Base-by-base conservation (phyloP, 2,113 vertebrate genomes). In the Vulpes lagopus region DNA sequence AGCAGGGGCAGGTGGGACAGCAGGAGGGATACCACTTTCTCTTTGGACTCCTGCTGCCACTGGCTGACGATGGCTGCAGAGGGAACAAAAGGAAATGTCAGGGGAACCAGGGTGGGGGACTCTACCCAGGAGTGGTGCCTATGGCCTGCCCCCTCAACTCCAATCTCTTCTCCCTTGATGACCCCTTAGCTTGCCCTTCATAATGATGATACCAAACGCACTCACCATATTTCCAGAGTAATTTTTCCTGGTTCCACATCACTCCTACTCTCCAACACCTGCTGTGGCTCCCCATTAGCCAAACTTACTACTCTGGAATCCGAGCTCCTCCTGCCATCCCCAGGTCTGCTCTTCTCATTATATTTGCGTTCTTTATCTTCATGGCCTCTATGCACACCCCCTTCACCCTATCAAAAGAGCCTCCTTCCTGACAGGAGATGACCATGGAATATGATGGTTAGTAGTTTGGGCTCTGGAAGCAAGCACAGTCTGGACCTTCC, bases 41-140 rank as follows among this genome's bases (percentile, higher is more conserved):
- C 99, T 96, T 99, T 99, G 32, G 99, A 99, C 98, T 99, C 99
- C 96, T 99, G 99, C 81, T 99, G 99, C 99, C 99, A 99, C 94
- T 99, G 99, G 98, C 99, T 99, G 98, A 99, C 99, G 91, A 99
- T 98, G 81, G 99, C 99, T 99, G 96, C 8, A 83, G 71, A 85
- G 53, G 35, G 84, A 51, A 89, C 19, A 69, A 91, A 35, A 96
- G n/a, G 62, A 11, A 96, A 64, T 49, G 92, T 93, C 27, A 95
- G 64, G 59, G 55, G 3, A 91, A 53, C 22, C 2, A 38, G 59
- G 59, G 20, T n/a, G 10, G n/a, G 6, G 51, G 9, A 43, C 49
- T 60, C 43, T 4, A 73, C 32, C 32, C 3, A 76, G 43, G 6
- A 92, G 67, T 38, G 38, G 73, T 60, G 11, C n/a, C 38, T 79